Base-by-base conservation (phyloP, 2,113 vertebrate species). In the Nerophis ophidion region DNA sequence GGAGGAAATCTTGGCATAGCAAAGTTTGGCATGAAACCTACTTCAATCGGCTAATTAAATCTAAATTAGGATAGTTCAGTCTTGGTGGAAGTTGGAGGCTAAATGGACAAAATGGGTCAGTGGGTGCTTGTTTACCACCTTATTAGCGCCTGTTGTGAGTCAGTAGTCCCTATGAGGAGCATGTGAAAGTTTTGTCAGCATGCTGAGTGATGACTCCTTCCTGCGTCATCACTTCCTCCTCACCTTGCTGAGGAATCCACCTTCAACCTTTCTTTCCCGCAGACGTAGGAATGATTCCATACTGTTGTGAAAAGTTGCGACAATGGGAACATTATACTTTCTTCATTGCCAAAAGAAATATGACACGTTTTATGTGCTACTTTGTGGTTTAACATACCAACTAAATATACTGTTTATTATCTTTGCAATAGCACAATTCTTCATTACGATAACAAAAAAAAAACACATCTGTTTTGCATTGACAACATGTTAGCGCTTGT, bases 151-250 rank as follows among this genome's bases (percentile, higher is more conserved):
- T 35, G 45, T 5, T n/a, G 26, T 52, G 34, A 26, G 26, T 26
- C 26, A 26, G 26, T 26, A 57, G 52, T 57, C 65, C 70, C 68
- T 64, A 60, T 11, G 16, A 73, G 60, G 67, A 71, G 72, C 66
- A 35, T 81, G 83, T 81, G 77, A 86, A 84, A 74, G 35, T 12
- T 51, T 75, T 72, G 79, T 79, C 84, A 81, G 73, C 57, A 36
- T 65, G 48, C 66, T 75, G 81, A 80, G 61, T 53, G 60, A 76
- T 73, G 65, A 63, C 77, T 63, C 57, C 65, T 57, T 65, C 70
- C 81, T 84, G 79, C 80, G 84, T 88, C 84, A 86, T 80, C 79
- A 70, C 79, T 85, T 88, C 87, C 86, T 85, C 79, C 64, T 80
- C 84, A 79, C 76, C 63, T 66, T 52, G 59, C 64, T 70, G 83